Base-by-base conservation (phyloP, 2,888 invertebrate species). In the Rotaria sp. region DNA sequence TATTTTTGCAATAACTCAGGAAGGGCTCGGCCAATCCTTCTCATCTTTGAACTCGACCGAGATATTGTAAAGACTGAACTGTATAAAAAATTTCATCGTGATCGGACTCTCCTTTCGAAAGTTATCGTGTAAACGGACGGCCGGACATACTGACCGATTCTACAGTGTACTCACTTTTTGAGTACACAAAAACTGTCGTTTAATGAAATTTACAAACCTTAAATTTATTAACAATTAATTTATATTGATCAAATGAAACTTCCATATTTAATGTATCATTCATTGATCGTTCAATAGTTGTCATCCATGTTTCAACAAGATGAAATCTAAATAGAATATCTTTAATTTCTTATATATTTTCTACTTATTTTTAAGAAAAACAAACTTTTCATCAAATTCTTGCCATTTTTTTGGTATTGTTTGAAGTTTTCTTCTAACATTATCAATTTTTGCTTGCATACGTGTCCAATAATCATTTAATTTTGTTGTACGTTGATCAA, bases 381-480 rank as follows among this genome's bases (percentile, higher is more conserved):
- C 13, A 26, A 18, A 80, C 80, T 45, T 80, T 45, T 80, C 80
- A 7, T 80, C 80, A 80, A n/a, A 80, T 80, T 80, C 80, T n/a
- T 80, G 80, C 35, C 80, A 15, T 80, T 80, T 38, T 80, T 80
- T 80, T 4, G 80, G 80, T 80, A 80, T n/a, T 26, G 45, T 80
- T n/a, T 45, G 45, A 24, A 80, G 11, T 80, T 80, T 80, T 80
- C 80, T 7, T 45, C 45, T 45, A 10, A 80, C 80, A 45, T 41
- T 80, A 80, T 80, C 80, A 80, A 80, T 80, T 45, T 45, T 80
- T 13, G 41, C n/a, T 45, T 80, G 80, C 80, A 45, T 80, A 45
- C n/a, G 41, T n/a, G n/a, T 13, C 80, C 80, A 80, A 80, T 80
- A 80, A 45, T 41, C 41, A 80, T 41, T 80, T n/a, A 80, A 80